phyloP scores from a whole-genome alignment of 2,888 invertebrate genomes.

The Netelia virgata region DNA sequence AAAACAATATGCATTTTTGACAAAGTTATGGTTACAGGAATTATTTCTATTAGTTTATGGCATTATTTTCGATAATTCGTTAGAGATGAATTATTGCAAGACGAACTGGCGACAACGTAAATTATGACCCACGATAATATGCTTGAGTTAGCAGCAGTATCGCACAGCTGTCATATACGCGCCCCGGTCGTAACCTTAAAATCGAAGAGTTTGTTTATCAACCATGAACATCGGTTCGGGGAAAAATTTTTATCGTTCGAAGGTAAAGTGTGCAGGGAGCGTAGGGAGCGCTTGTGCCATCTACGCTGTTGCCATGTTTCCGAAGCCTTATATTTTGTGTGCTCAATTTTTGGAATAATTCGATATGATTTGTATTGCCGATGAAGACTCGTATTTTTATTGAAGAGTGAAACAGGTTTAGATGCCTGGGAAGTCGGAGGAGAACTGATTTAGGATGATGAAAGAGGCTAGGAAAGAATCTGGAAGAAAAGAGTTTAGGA shows the following conservation, averaged over 20 bases:
- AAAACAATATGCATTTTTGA: constrained; percentile 12
- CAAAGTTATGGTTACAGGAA: constrained; percentile 15
- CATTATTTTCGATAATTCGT: constrained; percentile 19
- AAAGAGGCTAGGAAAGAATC: too few species aligned
- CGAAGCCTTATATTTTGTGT: too few species aligned
- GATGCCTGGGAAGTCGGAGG: too few species aligned
- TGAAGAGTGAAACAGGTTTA: too few species aligned
- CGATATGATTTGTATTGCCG: too few species aligned
- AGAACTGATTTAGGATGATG: too few species aligned
- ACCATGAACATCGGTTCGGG: constrained; percentile 27
- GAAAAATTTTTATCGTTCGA: constrained; percentile 20
- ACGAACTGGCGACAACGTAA: constrained; percentile 7
- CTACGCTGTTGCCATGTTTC: too few species aligned
- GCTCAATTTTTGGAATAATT: too few species aligned
- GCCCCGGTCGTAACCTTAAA: background rate
- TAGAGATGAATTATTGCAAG: constrained; percentile 26
- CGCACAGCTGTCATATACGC: constrained; percentile 26
- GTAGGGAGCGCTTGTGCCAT: too few species aligned
- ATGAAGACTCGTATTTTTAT: too few species aligned
- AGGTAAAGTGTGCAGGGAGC: constrained; percentile 29
- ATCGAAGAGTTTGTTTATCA: background rate
- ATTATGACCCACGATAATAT: constrained; percentile 21
- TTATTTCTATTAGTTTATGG: constrained; percentile 19
- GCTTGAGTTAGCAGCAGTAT: constrained; percentile 2
- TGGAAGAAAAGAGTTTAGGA: too few species aligned